These are phyloP conservation scores for Gymnothorax reevesii DNA, from an alignment of 2,797 vertebrate species.

Conservation along the genomic window DNA sequence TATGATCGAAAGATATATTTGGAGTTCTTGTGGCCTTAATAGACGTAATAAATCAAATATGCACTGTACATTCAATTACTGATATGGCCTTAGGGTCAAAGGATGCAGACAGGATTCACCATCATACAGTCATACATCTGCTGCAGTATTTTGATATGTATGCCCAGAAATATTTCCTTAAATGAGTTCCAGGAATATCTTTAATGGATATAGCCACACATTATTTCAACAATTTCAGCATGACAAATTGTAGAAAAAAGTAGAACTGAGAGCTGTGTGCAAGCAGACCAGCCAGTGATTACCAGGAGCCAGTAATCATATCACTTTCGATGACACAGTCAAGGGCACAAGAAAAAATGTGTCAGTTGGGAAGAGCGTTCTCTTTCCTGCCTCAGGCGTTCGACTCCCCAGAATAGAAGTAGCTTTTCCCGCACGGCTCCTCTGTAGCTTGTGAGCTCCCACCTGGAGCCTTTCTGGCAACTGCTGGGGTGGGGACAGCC, in stretches of 20 bases:
- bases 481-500: too few relatives aligned
- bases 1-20: neutral
- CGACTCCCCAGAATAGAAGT: neutral
- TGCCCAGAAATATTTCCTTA: neutral
- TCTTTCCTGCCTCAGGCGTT: neutral
- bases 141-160: neutral
- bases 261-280: neutral
- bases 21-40: neutral
- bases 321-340: slow-evolving; percentile 4
- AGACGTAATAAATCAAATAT: neutral
- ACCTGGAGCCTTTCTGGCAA: neutral
- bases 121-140: neutral
- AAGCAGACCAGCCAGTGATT: slow-evolving; percentile 7
- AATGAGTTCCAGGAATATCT: neutral
- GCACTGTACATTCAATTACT: neutral
- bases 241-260: neutral
- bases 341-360: slow-evolving; percentile 6
- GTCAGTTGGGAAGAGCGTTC: neutral
- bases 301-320: slow-evolving; percentile 17
- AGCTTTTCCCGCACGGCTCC: neutral
- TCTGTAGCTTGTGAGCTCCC: neutral
- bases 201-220: slow-evolving; percentile 1
- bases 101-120: neutral
- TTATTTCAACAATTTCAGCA: slow-evolving; percentile 17
- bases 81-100: neutral